Evolutionary conservation across 2,888 invertebrate genomes (phyloP), one percentile per base, ranked within the genome.

Genomic region (Maniola hyperantus): DNA sequence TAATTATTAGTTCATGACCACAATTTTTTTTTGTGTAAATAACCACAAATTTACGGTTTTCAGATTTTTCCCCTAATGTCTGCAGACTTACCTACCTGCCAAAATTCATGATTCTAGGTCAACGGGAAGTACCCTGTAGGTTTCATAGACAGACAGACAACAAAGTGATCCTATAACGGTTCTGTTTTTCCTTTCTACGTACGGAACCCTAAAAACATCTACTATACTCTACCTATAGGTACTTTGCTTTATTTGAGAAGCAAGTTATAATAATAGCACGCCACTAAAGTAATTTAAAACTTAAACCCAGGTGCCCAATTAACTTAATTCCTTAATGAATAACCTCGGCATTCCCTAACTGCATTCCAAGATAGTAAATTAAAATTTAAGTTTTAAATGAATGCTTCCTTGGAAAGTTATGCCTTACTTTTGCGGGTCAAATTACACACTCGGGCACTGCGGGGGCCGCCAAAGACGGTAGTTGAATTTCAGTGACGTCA

Each of bases 371-470:
- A 59, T 46, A 46, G 59, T 59, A 48, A 59, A 59, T 59, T 48
- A 59, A 55, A 55, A 34, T 48, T 59, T 34, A 59, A 59, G 59
- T 59, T 48, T 11, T 13, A 59, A 55, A 58, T 59, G 46, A 48
- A 59, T 48, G 46, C 59, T 59, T 59, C 46, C 34, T 48, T 48
- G 34, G 46, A 59, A 59, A 58, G 58, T 58, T 58, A 20, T 55
- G 39, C 57, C 48, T 33, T 48, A 59, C 15, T 59, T 48, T 34
- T 15, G 59, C 59, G 59, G 59, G 59, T 48, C 46, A 34, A 48
- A 59, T 48, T 59, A 59, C 59, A 59, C 46, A 48, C 59, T 34
- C 20, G 44, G 34, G 59, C 46, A 6, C 59, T 46, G 34, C 15
- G 15, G 46, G 44, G 46, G 46, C n/a, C 48, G 46, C 46, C 48